Percentiles rank a stretch among this genome's conserved stretches.
Conservation (phyloP, 1,140 invertebrate species). For the Ostrea denselamellosa region DNA sequence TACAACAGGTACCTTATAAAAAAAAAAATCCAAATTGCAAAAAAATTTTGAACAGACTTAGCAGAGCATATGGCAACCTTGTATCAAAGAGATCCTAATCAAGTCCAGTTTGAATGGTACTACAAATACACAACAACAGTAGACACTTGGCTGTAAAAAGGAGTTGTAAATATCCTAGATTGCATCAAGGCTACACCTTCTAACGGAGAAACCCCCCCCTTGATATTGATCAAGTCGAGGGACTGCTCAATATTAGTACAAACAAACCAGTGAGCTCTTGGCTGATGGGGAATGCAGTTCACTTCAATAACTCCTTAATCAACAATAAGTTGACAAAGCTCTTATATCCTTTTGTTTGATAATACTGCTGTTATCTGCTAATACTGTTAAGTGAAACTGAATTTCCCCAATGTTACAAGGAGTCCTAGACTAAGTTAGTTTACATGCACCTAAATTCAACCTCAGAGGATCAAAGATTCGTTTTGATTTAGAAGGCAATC, state of each 20-base stretch:
- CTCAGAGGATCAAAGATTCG: neutral
- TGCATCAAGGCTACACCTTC: constrained; percentile 21
- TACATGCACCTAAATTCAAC: neutral
- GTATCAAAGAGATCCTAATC: neutral
- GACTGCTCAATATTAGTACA: neutral
- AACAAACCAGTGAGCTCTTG: neutral
- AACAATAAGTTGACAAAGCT: constrained; percentile 38
- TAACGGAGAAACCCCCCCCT: neutral
- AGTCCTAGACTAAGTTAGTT: neutral
- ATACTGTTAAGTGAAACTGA: constrained; percentile 25
- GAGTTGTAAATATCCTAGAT: constrained; percentile 16
- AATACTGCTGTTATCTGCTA: constrained; percentile 16
- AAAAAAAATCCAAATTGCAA: neutral
- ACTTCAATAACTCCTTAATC: constrained; percentile 14
- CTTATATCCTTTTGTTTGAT: constrained; percentile 23
- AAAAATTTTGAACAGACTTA: neutral
- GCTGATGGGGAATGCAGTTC: neutral
- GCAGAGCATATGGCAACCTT: neutral
- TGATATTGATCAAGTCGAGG: constrained; percentile 14
- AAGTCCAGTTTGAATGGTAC: constrained; percentile 11
- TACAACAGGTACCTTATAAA: neutral
- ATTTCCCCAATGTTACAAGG: neutral
- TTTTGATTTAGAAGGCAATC: neutral
- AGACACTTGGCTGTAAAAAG: neutral
- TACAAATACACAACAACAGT: constrained; percentile 22